Evolutionary conservation across 2,888 invertebrate species (phyloP).

Genomic region (Isoperla grammatica): DNA sequence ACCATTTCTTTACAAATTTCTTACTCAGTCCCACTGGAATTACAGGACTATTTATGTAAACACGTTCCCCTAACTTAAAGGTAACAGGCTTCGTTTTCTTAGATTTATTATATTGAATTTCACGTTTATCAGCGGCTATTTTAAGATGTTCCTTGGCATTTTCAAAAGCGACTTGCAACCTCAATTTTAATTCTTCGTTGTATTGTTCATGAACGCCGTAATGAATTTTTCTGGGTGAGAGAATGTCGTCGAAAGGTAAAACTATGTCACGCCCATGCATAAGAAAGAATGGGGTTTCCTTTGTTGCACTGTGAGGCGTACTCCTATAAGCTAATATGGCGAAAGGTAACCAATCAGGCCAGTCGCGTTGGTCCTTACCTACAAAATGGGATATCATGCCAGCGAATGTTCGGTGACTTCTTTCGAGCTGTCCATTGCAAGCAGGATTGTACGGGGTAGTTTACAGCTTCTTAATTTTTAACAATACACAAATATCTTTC

Average conservation of each 20-base stretch:
- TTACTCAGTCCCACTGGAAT: background rate
- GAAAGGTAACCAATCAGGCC: background rate
- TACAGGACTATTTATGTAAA: background rate
- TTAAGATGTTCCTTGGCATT: background rate
- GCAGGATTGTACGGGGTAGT: slow-evolving; percentile 3
- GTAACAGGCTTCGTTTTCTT: background rate
- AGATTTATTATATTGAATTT: background rate
- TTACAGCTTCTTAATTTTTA: background rate
- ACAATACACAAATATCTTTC: background rate
- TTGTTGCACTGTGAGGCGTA: background rate
- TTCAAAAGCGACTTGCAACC: background rate
- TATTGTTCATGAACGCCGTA: background rate
- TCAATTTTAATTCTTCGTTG: background rate
- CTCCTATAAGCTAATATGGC: slow-evolving; percentile 1
- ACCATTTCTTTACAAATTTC: background rate
- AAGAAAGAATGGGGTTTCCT: background rate
- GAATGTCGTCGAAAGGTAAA: background rate
- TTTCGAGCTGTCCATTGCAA: slow-evolving; percentile 5
- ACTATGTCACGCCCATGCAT: background rate
- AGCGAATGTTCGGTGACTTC: background rate
- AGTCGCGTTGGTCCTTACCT: no score
- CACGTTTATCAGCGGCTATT: background rate
- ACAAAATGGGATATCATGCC: slow-evolving; percentile 4
- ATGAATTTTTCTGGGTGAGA: background rate
- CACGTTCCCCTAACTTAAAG: background rate